Evolutionary conservation across 1,140 invertebrate species (phyloP).

Genomic region (Drosophila equinoxialis): DNA sequence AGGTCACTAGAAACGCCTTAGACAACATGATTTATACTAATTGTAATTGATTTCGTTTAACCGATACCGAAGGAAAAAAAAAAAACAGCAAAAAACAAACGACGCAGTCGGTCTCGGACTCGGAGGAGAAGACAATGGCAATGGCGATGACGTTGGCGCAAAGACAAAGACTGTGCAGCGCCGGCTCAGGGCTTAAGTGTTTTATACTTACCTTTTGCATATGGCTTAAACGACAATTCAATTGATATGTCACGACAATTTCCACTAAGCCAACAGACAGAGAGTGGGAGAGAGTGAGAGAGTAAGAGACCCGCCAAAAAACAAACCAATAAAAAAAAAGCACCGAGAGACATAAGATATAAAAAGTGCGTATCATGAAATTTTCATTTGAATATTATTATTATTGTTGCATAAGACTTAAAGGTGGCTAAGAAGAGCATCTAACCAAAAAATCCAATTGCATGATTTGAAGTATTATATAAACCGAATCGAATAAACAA

Average conservation of each 20-base stretch:
- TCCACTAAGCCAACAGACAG: background rate
- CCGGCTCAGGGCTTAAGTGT: slow-evolving; percentile 23
- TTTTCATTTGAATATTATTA: background rate
- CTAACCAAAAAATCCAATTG: too few relatives aligned
- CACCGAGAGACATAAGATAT: too few relatives aligned
- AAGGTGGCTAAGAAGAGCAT: too few relatives aligned
- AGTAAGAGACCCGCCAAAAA: background rate
- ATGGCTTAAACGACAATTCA: slow-evolving; percentile 1
- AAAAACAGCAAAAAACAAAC: background rate
- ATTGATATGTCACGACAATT: slow-evolving; percentile 13
- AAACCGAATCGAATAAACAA: too few relatives aligned
- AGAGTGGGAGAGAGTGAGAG: background rate
- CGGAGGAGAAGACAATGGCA: background rate
- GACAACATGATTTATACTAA: slow-evolving; percentile 44
- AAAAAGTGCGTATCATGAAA: background rate
- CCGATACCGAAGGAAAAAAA: background rate
- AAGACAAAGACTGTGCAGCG: slow-evolving; percentile 40
- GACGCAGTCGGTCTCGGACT: too few relatives aligned
- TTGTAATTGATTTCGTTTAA: slow-evolving; percentile 34
- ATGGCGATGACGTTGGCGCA: slow-evolving; percentile 15
- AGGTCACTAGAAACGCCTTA: slow-evolving; percentile 29
- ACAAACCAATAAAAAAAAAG: too few relatives aligned
- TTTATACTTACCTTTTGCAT: slow-evolving; percentile 40
- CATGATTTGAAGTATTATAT: too few relatives aligned
- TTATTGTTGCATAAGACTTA: too few relatives aligned